These are phyloP conservation scores for Tipula unca DNA, from an alignment of 2,888 invertebrate genomes.

Conservation along the genomic window DNA sequence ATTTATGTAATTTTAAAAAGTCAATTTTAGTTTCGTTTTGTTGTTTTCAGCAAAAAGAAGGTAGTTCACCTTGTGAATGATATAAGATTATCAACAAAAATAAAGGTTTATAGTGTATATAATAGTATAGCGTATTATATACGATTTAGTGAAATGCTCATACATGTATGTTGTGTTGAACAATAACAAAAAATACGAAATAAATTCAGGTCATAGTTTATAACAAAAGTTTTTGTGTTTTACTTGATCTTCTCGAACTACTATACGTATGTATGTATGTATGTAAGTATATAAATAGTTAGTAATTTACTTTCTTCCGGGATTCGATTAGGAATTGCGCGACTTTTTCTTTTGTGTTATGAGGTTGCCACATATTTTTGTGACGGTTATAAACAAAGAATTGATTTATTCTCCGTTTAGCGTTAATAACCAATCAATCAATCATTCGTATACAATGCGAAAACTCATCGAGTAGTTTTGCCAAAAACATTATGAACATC, in stretches of 20 bases:
- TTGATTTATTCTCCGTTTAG: not conserved
- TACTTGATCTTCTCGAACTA: not conserved
- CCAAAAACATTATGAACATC: not conserved
- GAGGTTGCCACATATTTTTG: not conserved
- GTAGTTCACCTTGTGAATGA: constrained; percentile 14
- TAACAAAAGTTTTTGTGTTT: not conserved
- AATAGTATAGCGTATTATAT: not conserved
- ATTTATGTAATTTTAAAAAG: constrained; percentile 14
- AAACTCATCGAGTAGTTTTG: not conserved
- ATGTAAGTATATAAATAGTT: not conserved
- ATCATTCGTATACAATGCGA: not conserved
- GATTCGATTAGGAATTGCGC: not conserved
- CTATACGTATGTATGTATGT: not conserved
- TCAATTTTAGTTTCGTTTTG: not conserved
- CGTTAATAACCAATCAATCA: not conserved
- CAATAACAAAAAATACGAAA: not conserved
- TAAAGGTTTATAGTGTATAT: not conserved
- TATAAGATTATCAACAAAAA: not conserved
- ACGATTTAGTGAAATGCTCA: not conserved
- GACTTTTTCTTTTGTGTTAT: not conserved
- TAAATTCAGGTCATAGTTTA: not conserved
- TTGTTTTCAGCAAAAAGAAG: not conserved
- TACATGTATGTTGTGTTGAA: not conserved
- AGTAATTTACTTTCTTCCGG: not conserved
- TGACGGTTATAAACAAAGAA: not conserved